Base-by-base conservation (phyloP, 2,888 invertebrate species). In the Chouioia cunea region DNA sequence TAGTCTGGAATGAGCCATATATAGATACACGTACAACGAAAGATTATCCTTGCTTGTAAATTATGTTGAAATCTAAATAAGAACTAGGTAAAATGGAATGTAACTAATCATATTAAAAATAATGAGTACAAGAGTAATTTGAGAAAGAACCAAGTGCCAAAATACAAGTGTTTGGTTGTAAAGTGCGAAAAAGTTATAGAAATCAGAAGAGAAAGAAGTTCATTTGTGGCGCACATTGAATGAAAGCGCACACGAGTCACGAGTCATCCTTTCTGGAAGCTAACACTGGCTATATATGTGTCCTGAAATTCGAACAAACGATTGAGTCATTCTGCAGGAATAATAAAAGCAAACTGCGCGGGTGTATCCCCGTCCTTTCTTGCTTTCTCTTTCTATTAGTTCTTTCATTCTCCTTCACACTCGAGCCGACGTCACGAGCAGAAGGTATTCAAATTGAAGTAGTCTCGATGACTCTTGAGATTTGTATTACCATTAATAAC, bases 371-470 rank as follows among this genome's bases (percentile, higher is more conserved):
- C 27, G 16, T 27, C 44, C 52, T 27, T 52, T 74, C 57, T 66
- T 65, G 63, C 46, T 63, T 47, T 59, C 43, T 27, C 8, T 57
- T 62, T 66, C 67, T 36, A 36, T 36, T 36, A 36, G 10, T 36
- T 36, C 36, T 36, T 36, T 6, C 36, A 36, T 36, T 27, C 22
- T 23, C 54, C 46, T 53, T 48, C 65, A 27, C 46, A 14, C 74
- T 57, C 48, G 66, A 66, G 70, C 73, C 69, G 84, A 84, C 84
- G 85, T 85, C 85, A 84, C 81, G 80, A 81, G 80, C 85, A 85
- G 84, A 85, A 85, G 84, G 83, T 82, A 85, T 85, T 85, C 84
- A 85, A 79, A 85, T 85, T 85, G 83, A 85, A 85, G 85, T 83
- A 83, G 81, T 76, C 82, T 84, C 84, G 82, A 84, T 85, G 85